phyloP scores from a whole-genome alignment of 2,113 vertebrate species.

The Camelus dromedarius region DNA sequence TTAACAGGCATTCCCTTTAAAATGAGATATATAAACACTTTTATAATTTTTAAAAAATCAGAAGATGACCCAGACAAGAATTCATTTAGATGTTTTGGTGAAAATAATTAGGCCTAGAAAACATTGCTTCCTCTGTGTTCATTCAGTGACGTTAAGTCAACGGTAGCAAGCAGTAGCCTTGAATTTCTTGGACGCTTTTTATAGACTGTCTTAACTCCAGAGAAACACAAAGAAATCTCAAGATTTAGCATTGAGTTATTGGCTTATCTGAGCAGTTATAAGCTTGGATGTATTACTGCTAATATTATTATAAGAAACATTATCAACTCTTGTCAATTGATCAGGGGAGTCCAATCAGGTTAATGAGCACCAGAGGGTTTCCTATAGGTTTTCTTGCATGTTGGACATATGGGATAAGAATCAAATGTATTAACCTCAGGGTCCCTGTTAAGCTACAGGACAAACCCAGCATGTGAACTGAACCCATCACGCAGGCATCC shows the following conservation, averaged over 20 bases:
- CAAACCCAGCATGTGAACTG: neutral
- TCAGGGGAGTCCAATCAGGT: neutral
- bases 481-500: neutral
- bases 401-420: neutral
- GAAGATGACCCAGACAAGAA: neutral
- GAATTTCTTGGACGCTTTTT: neutral
- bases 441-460: neutral
- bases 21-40: neutral
- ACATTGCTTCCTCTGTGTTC: neutral
- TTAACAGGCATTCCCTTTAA: neutral
- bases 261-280: neutral
- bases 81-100: neutral
- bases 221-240: constrained; percentile 10
- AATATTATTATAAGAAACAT: neutral
- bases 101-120: neutral
- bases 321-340: neutral
- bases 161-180: neutral
- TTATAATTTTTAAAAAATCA: neutral
- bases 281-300: neutral
- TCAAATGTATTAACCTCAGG: neutral
- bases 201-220: neutral
- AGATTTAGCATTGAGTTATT: neutral
- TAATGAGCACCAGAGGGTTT: neutral
- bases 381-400: neutral
- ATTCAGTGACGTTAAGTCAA: neutral